Conservation (phyloP, 2,797 vertebrate species). For the Brachyalestes nurse region DNA sequence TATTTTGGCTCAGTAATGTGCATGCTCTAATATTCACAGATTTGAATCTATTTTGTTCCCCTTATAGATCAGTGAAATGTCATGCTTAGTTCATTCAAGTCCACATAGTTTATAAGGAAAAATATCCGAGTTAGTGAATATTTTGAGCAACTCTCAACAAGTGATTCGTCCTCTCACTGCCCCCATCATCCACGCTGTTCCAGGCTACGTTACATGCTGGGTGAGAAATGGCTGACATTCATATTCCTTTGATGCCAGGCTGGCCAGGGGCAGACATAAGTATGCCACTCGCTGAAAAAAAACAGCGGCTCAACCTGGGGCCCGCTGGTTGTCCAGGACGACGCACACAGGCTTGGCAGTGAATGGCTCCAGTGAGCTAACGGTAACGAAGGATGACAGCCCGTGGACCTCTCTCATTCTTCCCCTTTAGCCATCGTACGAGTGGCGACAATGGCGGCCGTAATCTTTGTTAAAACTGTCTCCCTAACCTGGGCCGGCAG, state of each 20-base stretch:
- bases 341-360: slow-evolving; percentile 71
- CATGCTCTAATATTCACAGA: too few relatives aligned
- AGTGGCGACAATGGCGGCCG: slow-evolving; percentile 77
- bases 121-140: background rate
- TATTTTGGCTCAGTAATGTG: too few relatives aligned
- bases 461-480: slow-evolving; percentile 87
- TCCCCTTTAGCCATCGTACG: slow-evolving; percentile 81
- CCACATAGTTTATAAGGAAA: background rate
- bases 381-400: slow-evolving; percentile 86
- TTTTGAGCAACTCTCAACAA: slow-evolving; percentile 7
- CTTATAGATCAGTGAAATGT: too few relatives aligned
- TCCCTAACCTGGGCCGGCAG: slow-evolving; percentile 75
- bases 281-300: slow-evolving; percentile 70
- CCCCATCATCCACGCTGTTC: slow-evolving; percentile 22
- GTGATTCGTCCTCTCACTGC: slow-evolving; percentile 2
- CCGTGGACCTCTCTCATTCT: slow-evolving; percentile 84
- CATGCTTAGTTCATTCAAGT: background rate
- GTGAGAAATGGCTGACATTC: slow-evolving; percentile 80
- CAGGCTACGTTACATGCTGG: slow-evolving; percentile 70
- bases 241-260: slow-evolving; percentile 77
- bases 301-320: slow-evolving; percentile 76
- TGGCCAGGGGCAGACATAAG: slow-evolving; percentile 68
- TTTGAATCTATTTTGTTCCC: too few relatives aligned
- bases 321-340: slow-evolving; percentile 72
- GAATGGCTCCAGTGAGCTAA: slow-evolving; percentile 84